Conservation (phyloP, 2,888 invertebrate species). For the Acrobasis suavella region DNA sequence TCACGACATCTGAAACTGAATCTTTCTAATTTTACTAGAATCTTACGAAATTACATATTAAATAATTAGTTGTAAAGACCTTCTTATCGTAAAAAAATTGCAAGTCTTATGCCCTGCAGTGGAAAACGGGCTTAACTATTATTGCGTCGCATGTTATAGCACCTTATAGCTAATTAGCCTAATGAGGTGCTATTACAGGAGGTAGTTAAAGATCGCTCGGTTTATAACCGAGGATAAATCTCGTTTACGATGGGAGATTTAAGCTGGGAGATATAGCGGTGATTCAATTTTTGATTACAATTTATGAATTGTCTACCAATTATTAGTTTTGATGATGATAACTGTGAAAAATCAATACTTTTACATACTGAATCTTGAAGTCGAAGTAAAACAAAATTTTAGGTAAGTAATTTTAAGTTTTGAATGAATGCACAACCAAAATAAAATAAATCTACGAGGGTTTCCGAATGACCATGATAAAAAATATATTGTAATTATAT, state of each 20-base stretch:
- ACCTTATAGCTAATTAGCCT: slow-evolving; percentile 14
- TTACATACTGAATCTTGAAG: no score
- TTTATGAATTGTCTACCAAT: background rate
- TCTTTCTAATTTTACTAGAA: no score
- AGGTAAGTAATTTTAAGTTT: no score
- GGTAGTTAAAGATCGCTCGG: slow-evolving; percentile 23
- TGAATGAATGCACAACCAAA: no score
- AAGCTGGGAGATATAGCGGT: slow-evolving; percentile 8
- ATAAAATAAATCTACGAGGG: no score
- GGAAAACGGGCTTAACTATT: slow-evolving; percentile 7
- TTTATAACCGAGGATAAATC: slow-evolving; percentile 16
- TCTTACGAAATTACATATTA: background rate
- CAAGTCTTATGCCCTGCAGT: background rate
- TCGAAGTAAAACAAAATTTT: no score
- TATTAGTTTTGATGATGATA: background rate
- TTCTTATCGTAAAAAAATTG: background rate
- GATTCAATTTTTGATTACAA: background rate
- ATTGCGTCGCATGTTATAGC: slow-evolving; percentile 8
- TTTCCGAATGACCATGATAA: no score
- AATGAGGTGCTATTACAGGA: slow-evolving; percentile 25
- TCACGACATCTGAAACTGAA: no score
- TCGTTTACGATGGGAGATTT: slow-evolving; percentile 16
- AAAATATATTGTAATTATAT: no score
- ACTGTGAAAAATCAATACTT: no score
- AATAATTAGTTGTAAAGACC: background rate